A percentile compares a stretch with the other conserved stretches of the same genome.
Evolutionary conservation across 2,797 vertebrate genomes (phyloP).

Genomic region (Tangara arthus): DNA sequence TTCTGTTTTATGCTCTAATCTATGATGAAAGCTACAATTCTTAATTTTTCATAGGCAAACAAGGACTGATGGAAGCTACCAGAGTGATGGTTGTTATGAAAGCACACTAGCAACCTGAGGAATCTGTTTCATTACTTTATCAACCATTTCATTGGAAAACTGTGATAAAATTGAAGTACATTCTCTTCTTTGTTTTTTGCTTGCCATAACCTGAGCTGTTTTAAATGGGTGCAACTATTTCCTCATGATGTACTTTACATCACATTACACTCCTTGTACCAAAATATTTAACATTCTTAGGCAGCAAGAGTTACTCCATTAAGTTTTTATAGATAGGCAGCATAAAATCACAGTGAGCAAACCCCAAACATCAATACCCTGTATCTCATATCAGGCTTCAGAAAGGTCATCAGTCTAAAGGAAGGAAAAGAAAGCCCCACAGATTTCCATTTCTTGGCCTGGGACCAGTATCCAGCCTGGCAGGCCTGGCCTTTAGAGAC

Average conservation of each 20-base stretch:
- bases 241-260: background rate
- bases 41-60: background rate
- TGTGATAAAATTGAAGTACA: background rate
- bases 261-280: background rate
- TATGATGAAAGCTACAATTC: background rate
- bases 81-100: background rate
- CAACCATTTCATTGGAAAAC: background rate
- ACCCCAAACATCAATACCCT: slow-evolving; percentile 2
- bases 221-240: background rate
- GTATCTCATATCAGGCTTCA: background rate
- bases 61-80: background rate
- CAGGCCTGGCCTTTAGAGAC: slow-evolving; percentile 69
- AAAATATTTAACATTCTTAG: background rate
- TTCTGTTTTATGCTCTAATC: background rate
- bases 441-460: slow-evolving; percentile 41
- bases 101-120: background rate
- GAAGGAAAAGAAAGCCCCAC: background rate
- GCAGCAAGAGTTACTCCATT: background rate
- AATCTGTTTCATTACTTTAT: background rate
- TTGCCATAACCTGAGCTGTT: background rate
- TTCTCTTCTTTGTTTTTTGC: background rate
- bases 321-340: background rate
- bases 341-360: background rate
- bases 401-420: slow-evolving; percentile 68
- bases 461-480: slow-evolving; percentile 36